Evolutionary conservation across 2,888 invertebrate genomes (phyloP), one percentile per base, ranked within the genome.

Genomic region (Idaea straminata): DNA sequence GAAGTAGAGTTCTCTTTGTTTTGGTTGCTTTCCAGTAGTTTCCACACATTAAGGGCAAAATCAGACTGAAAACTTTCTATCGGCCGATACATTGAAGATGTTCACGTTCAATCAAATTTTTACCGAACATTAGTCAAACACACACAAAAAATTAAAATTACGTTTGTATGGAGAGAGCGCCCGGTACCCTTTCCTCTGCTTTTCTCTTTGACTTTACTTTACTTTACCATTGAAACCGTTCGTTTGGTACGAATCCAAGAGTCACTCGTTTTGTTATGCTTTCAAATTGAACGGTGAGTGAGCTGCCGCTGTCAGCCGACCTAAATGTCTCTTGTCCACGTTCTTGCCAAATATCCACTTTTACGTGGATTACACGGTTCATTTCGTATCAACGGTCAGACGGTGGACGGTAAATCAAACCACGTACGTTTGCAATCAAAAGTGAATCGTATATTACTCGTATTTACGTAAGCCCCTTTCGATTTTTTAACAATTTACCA

Each of bases 381-480:
- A 78, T 77, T 80, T 79, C 71, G 74, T 76, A 77, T 81, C 73
- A 70, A 74, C 25, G 25, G 25, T 25, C 72, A 74, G 76, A 81
- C 72, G 70, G 74, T 47, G 47, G 13, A 47, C 72, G 74, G 74
- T 73, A 72, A 83, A 81, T 82, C 83, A 81, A 83, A 76, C 77
- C 85, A 87, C 85, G 86, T 86, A 84, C 81, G 73, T 78, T 77
- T 77, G 79, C 80, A 84, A 87, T 87, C 86, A 85, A 85, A 83
- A 80, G 10, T 83, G 83, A 86, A 87, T 84, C 86, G 85, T 83
- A 77, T 77, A 78, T 79, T 47, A 7, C 86, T 86, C 83, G 77
- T 77, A 79, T 79, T 83, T 83, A 86, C 86, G 84, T 88, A 85
- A 84, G 78, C 76, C 77, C 77, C 75, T 82, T 83, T 81, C 78